phyloP scores from a whole-genome alignment of 2,888 invertebrate species.

The Gandaritis pyraliata region DNA sequence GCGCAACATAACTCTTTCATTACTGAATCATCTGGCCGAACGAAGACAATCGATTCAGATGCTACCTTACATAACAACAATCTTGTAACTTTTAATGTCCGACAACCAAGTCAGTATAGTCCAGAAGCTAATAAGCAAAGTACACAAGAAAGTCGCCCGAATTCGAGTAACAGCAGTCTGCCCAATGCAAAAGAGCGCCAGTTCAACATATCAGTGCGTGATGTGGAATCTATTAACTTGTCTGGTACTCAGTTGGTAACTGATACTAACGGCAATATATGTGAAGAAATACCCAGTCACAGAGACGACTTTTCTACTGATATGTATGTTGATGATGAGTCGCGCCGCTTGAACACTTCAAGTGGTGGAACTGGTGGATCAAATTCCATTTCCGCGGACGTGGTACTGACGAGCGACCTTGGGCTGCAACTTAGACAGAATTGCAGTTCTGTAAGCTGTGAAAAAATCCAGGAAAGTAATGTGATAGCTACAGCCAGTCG shows the following conservation, averaged over 20 bases:
- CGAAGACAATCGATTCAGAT: background rate
- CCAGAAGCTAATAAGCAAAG: background rate
- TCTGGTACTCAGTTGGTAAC: background rate
- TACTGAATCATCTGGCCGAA: background rate
- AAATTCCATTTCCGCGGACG: background rate
- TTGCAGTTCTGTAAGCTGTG: too few species aligned
- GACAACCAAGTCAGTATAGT: background rate
- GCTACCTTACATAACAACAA: background rate
- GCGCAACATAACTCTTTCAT: background rate
- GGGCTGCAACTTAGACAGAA: too few species aligned
- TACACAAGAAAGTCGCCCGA: background rate
- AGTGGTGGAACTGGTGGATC: background rate
- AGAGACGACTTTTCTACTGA: background rate
- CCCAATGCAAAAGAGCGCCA: background rate
- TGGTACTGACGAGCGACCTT: too few species aligned
- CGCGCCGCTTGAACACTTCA: background rate
- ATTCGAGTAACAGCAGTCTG: background rate
- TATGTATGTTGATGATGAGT: background rate
- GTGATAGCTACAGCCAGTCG: too few species aligned
- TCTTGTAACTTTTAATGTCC: background rate
- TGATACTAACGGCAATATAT: background rate
- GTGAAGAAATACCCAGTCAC: background rate
- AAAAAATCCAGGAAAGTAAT: too few species aligned
- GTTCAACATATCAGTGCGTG: slow-evolving; percentile 6
- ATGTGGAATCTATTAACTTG: slow-evolving; percentile 8